These are phyloP conservation scores for Hoplostethus atlanticus DNA, from an alignment of 2,797 vertebrate genomes.

Conservation along the genomic window DNA sequence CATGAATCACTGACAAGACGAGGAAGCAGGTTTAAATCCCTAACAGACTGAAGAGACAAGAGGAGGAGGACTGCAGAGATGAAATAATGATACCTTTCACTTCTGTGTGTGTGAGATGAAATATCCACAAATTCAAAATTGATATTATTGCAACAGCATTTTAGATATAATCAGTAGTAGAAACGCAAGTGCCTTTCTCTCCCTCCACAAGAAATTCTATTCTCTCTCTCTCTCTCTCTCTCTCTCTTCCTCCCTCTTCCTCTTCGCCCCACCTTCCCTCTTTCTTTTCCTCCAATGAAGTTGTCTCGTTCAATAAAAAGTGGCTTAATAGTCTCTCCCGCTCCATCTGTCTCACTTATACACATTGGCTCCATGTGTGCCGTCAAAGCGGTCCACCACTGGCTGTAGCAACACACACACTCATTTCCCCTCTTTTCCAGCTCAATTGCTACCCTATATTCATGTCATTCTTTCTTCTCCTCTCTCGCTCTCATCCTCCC, in stretches of 20 bases:
- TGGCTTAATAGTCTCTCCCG: constrained; percentile 36
- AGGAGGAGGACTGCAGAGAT: too few relatives aligned
- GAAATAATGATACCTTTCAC: too few relatives aligned
- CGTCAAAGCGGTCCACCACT: constrained; percentile 50
- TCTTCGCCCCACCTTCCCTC: constrained; percentile 13
- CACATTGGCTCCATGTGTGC: constrained; percentile 53
- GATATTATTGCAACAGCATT: too few relatives aligned
- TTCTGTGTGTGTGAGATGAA: too few relatives aligned
- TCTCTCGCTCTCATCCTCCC: constrained; percentile 62
- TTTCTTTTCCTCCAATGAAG: constrained; percentile 42
- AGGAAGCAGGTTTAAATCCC: background rate
- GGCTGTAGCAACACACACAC: constrained; percentile 43
- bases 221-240: constrained; percentile 15
- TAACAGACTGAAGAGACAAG: too few relatives aligned
- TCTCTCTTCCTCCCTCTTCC: constrained; percentile 15
- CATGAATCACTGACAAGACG: background rate
- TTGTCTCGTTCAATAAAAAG: constrained; percentile 47
- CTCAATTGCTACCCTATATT: constrained; percentile 63
- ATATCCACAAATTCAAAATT: too few relatives aligned
- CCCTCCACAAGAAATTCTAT: too few relatives aligned
- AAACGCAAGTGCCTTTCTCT: too few relatives aligned
- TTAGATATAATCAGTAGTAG: too few relatives aligned
- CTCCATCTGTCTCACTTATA: constrained; percentile 51
- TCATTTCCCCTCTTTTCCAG: constrained; percentile 47
- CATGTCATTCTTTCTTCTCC: constrained; percentile 61